Evolutionary conservation across 2,888 invertebrate species (phyloP), one percentile per base, ranked within the genome.

Genomic region (Melanargia galathea): DNA sequence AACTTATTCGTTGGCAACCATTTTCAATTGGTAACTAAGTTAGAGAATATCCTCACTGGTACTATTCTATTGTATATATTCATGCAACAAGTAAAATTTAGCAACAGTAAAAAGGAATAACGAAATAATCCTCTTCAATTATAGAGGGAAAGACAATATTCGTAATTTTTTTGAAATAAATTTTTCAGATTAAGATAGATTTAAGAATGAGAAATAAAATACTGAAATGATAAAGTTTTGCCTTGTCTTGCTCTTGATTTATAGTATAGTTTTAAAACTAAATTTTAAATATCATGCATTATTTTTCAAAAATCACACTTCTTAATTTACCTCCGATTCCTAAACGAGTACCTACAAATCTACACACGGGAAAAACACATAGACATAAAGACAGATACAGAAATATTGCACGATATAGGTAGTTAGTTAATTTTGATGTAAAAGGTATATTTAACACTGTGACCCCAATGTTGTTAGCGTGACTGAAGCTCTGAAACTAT

Each of bases 381-480:
- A 70, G 68, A 71, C 60, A 58, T 48, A 62, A 16, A 38, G 10
- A 20, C 20, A 52, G 13, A 35, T 33, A 30, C 16, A 16, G 13
- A 26, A 33, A 51, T 33, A 10, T 26, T 30, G 3, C 10, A 51
- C 20, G 6, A 30, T 26, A 6, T 30, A 30, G 30, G 30, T 30
- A 4, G 5, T 26, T 26, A 26, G 20, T 18, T 16, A 18, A 6
- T 20, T 35, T 52, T 18, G 0, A 20, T 6, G 5, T 35, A 11
- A 35, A 35, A 52, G 18, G 33, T 33, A 45, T 30, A 56, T 70
- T 71, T 64, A 66, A 80, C 75, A 84, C 81, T 83, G 81, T 82
- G 84, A 82, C 83, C 81, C n/a, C 79, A 66, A 71, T 63, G 38
- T 66, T 69, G 71, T 75, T 74, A 73, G 71, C 65, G 60, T 62